phyloP scores from a whole-genome alignment of 2,888 invertebrate genomes.

The Lingula anatina region DNA sequence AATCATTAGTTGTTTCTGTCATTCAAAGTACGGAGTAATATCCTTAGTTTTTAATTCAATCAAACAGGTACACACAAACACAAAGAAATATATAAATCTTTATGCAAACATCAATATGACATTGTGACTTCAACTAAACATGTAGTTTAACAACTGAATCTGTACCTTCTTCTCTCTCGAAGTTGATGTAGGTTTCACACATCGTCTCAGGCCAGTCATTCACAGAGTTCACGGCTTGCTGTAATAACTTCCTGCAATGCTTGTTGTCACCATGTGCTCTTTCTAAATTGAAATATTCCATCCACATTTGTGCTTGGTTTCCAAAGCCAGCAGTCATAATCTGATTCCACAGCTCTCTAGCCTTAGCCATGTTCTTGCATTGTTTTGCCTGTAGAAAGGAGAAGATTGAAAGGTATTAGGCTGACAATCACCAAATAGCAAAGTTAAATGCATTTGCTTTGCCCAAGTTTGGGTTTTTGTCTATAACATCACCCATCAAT shows the following conservation, averaged over 20 bases:
- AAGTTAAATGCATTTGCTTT: background rate
- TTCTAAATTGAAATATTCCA: constrained; percentile 65
- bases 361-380: constrained; percentile 54
- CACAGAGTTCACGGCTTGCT: constrained; percentile 60
- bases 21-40: too few relatives aligned
- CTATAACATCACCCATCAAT: background rate
- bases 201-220: constrained; percentile 73
- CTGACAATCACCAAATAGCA: background rate
- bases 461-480: background rate
- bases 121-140: too few relatives aligned
- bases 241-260: constrained; percentile 60
- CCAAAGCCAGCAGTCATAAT: constrained; percentile 60
- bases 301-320: constrained; percentile 59
- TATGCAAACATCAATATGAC: too few relatives aligned
- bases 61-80: too few relatives aligned
- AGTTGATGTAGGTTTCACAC: constrained; percentile 71
- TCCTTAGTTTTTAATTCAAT: too few relatives aligned
- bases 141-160: too few relatives aligned
- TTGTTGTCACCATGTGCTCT: constrained; percentile 63
- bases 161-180: constrained; percentile 77
- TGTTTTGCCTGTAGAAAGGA: constrained; percentile 48
- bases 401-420: background rate
- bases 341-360: constrained; percentile 65
- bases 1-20: too few relatives aligned
- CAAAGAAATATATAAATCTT: too few relatives aligned